Evolutionary conservation across 2,888 invertebrate species (phyloP).

Genomic region (Galerucella nymphaeae): DNA sequence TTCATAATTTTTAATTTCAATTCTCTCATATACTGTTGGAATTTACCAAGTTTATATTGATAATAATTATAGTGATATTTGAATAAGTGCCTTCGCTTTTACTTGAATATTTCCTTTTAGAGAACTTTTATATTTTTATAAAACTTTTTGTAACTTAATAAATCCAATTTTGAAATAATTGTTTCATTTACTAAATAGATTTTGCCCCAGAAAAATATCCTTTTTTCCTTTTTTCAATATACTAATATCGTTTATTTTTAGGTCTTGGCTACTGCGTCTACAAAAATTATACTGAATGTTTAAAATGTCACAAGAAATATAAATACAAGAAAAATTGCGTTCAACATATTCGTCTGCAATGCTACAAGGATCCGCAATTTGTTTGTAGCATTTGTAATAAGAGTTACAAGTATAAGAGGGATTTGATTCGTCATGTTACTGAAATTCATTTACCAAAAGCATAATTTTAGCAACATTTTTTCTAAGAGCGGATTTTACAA

Average conservation of each 20-base stretch:
- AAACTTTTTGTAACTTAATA: slow-evolving; percentile 2
- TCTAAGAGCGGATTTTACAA: no score
- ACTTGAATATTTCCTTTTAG: neutral
- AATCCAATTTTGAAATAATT: neutral
- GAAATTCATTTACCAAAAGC: slow-evolving; percentile 33
- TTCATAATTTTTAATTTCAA: neutral
- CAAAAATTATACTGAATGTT: slow-evolving; percentile 36
- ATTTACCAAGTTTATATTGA: neutral
- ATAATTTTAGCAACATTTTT: neutral
- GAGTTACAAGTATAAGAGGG: slow-evolving; percentile 69
- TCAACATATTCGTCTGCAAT: slow-evolving; percentile 53
- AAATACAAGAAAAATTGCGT: slow-evolving; percentile 43
- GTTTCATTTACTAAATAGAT: slow-evolving; percentile 4
- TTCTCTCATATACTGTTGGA: neutral
- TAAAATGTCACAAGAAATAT: slow-evolving; percentile 40
- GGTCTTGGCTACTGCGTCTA: slow-evolving; percentile 36
- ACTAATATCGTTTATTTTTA: slow-evolving; percentile 27
- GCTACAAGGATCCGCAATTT: slow-evolving; percentile 67
- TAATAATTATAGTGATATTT: neutral
- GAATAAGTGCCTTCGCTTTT: slow-evolving; percentile 22
- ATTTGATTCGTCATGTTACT: slow-evolving; percentile 66
- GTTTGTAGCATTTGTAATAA: slow-evolving; percentile 65
- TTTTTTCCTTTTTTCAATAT: neutral
- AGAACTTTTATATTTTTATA: slow-evolving; percentile 18
- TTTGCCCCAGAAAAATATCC: no score